Evolutionary conservation across 2,888 invertebrate genomes (phyloP).

Genomic region (Syritta pipiens): DNA sequence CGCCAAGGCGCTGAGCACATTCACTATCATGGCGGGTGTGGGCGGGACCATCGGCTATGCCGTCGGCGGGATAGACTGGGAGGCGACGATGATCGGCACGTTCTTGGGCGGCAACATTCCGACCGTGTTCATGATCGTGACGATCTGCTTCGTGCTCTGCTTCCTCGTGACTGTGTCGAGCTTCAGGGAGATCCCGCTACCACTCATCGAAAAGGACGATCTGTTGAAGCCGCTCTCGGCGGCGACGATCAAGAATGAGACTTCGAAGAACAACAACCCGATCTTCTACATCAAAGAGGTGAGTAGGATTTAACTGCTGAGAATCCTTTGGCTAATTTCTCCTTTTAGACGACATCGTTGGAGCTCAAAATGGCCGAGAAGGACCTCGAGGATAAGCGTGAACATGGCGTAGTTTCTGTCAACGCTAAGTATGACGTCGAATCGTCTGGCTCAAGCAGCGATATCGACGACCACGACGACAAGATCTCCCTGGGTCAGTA

Average conservation of each 20-base stretch:
- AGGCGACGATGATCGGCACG: constrained; percentile 79
- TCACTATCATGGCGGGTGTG: constrained; percentile 84
- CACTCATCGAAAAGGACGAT: constrained; percentile 77
- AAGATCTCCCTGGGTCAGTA: constrained; percentile 75
- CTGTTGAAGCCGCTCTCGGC: constrained; percentile 76
- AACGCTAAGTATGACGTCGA: constrained; percentile 11
- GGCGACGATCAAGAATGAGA: constrained; percentile 75
- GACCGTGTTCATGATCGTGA: constrained; percentile 82
- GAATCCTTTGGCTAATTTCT: not conserved
- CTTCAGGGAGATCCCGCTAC: constrained; percentile 82
- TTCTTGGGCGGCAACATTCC: constrained; percentile 82
- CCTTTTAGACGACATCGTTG: constrained; percentile 71
- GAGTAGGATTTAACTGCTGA: not conserved
- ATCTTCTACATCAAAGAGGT: constrained; percentile 76
- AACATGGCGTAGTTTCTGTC: not conserved
- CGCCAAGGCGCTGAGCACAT: constrained; percentile 82
- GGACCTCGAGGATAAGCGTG: constrained; percentile 18
- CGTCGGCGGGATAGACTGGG: constrained; percentile 83
- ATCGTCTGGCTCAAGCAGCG: constrained; percentile 7
- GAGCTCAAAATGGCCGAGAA: constrained; percentile 73
- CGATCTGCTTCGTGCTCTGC: constrained; percentile 81
- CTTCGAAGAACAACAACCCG: constrained; percentile 75
- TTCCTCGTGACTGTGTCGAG: constrained; percentile 82
- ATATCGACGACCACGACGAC: constrained; percentile 64
- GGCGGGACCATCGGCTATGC: constrained; percentile 83